phyloP scores from a whole-genome alignment of 2,797 vertebrate species.

The Tangara arthus region DNA sequence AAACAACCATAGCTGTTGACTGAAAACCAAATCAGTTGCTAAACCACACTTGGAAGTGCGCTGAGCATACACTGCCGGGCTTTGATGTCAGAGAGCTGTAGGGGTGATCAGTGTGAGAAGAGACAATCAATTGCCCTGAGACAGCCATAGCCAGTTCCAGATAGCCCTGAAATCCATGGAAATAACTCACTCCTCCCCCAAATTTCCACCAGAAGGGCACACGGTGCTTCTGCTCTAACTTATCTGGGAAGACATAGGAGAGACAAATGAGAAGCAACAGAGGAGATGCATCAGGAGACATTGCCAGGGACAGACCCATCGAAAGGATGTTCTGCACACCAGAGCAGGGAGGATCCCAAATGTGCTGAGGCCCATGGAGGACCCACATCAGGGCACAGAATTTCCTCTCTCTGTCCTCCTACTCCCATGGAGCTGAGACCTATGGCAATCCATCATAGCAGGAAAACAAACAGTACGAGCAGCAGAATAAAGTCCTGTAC shows the following conservation, averaged over 20 bases:
- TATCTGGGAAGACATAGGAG: neutral
- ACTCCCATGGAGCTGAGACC: neutral
- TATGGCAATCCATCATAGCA: neutral
- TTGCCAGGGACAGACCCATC: neutral
- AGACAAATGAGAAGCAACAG: neutral
- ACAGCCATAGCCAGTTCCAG: neutral
- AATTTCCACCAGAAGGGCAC: neutral
- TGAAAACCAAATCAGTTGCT: neutral
- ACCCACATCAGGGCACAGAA: neutral
- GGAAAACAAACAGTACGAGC: neutral
- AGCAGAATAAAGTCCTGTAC: neutral
- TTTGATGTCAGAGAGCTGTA: neutral
- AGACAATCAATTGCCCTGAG: neutral
- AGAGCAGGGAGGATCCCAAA: neutral
- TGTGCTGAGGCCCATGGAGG: fast-evolving
- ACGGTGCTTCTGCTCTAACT: neutral
- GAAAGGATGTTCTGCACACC: neutral
- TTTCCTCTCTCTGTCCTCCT: neutral
- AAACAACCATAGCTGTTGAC: neutral
- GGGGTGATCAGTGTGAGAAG: fast-evolving
- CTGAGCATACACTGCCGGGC: fast-evolving
- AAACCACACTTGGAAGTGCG: fast-evolving
- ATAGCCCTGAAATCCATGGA: neutral
- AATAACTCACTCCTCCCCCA: neutral
- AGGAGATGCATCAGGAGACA: neutral